Conservation (phyloP, 2,113 vertebrate genomes). For the Dryoscopus gambensis region DNA sequence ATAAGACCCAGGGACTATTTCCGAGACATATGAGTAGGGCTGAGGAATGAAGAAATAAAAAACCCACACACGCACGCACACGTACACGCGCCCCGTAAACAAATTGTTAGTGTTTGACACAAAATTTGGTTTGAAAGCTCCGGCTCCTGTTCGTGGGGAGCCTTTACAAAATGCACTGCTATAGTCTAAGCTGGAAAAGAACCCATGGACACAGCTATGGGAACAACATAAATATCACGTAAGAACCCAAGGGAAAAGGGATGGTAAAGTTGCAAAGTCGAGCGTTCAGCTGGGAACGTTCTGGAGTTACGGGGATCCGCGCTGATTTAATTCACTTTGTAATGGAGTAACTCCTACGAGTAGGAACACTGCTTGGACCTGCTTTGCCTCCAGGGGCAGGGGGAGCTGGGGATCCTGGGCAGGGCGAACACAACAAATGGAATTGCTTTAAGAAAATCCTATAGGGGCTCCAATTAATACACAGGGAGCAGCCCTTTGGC, state of each 20-base stretch:
- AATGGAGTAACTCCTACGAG: not conserved
- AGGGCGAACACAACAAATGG: not conserved
- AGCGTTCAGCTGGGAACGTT: not conserved
- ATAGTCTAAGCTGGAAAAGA: constrained; percentile 32
- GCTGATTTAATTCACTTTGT: not conserved
- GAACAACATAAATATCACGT: constrained; percentile 68
- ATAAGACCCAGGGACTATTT: constrained; percentile 12
- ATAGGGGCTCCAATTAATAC: fast-evolving
- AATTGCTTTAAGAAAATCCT: not conserved
- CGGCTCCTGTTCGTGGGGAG: not conserved
- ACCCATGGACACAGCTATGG: not conserved
- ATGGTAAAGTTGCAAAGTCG: constrained; percentile 36
- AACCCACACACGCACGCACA: not conserved
- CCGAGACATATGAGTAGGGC: not conserved
- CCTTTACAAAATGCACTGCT: constrained; percentile 44
- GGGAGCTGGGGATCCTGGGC: not conserved
- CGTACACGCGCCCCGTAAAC: not conserved
- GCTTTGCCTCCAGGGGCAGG: not conserved
- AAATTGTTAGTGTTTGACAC: constrained; percentile 68
- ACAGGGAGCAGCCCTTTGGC: not conserved
- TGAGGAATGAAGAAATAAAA: constrained; percentile 66
- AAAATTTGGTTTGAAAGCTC: constrained; percentile 66
- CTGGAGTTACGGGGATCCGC: fast-evolving
- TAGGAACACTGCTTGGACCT: not conserved
- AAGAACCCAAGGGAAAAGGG: not conserved